Percentiles rank a stretch among this genome's conserved stretches.
Evolutionary conservation across 2,888 invertebrate species (phyloP).

Genomic region (Leptothorax acervorum): DNA sequence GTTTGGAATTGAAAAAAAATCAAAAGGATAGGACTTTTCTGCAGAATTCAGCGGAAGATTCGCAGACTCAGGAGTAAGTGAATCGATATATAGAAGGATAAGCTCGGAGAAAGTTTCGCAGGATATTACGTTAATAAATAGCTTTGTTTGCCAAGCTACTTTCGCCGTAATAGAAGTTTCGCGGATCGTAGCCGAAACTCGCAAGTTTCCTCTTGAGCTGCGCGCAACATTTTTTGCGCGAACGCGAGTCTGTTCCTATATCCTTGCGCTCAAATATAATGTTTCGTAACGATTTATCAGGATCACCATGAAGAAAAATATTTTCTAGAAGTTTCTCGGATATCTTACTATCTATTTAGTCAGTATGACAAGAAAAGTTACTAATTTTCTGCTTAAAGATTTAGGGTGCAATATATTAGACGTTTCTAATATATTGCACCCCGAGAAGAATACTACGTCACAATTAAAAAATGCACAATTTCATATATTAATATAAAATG

Average conservation of each 20-base stretch:
- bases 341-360: neutral
- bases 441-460: no score
- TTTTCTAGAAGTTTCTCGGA: conserved; percentile 2
- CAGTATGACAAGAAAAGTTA: neutral
- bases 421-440: neutral
- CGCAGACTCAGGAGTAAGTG: conserved; percentile 24
- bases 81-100: conserved; percentile 52
- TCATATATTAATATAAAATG: no score
- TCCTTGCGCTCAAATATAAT: conserved; percentile 18
- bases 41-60: conserved; percentile 7
- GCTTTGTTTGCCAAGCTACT: conserved; percentile 77
- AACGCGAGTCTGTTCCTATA: conserved; percentile 2
- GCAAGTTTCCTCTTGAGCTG: conserved; percentile 68
- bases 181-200: conserved; percentile 62
- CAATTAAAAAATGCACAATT: no score
- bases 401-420: neutral
- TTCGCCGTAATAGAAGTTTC: conserved; percentile 64
- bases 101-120: conserved; percentile 65
- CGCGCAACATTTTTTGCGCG: conserved; percentile 63
- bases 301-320: conserved; percentile 51
- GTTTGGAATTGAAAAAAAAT: neutral
- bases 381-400: conserved; percentile 1
- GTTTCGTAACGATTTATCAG: conserved; percentile 70
- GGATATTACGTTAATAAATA: conserved; percentile 79
- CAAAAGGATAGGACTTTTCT: neutral